Evolutionary conservation across 1,140 invertebrate genomes (phyloP).

Genomic region (Centruroides sculpturatus): DNA sequence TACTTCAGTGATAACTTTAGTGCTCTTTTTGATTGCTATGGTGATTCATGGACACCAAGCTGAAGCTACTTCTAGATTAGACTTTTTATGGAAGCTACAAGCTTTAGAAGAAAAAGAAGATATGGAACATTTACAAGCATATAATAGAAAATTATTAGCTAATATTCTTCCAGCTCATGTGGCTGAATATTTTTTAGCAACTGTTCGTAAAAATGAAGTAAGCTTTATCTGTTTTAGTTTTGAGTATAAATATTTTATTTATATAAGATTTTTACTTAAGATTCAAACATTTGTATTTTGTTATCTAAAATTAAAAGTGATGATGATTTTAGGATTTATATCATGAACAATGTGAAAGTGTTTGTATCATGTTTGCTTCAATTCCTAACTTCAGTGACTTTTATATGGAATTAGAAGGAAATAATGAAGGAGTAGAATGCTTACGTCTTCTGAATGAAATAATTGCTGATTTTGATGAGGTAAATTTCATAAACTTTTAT

Average conservation of each 20-base stretch:
- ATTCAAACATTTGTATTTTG: neutral
- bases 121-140: constrained; percentile 84
- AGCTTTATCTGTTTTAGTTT: constrained; percentile 4
- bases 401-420: constrained; percentile 40
- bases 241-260: neutral
- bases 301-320: neutral
- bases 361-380: constrained; percentile 88
- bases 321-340: constrained; percentile 60
- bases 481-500: constrained; percentile 40
- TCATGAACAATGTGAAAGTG: constrained; percentile 85
- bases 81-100: constrained; percentile 90
- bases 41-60: constrained; percentile 77
- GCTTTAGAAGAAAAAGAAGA: constrained; percentile 69
- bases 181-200: constrained; percentile 47
- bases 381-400: constrained; percentile 62
- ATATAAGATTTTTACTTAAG: neutral
- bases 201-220: constrained; percentile 39
- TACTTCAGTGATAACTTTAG: constrained; percentile 20
- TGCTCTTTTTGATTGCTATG: constrained; percentile 52
- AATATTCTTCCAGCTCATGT: constrained; percentile 79
- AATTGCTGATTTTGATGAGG: constrained; percentile 74
- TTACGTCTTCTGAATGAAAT: constrained; percentile 71
- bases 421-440: constrained; percentile 44
- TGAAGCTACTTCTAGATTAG: constrained; percentile 65
- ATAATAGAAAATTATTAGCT: constrained; percentile 65